Conservation (phyloP, 2,888 invertebrate species). For the Augiades crinisus region DNA sequence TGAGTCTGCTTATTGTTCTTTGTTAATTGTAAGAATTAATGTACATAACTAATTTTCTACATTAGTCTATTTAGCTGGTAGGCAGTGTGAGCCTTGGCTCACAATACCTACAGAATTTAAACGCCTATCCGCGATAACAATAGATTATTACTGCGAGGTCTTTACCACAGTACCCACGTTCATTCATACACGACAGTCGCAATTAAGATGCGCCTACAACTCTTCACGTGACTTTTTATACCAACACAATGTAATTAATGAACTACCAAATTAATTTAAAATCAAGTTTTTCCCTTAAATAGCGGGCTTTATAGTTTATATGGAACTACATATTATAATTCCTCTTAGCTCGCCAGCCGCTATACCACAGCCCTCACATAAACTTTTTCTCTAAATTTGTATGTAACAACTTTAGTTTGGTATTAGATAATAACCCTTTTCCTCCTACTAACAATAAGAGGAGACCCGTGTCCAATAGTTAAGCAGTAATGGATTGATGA, state of each 20-base stretch:
- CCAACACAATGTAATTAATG: too few relatives aligned
- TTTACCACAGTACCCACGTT: conserved; percentile 64
- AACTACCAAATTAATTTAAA: too few relatives aligned
- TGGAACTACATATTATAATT: too few relatives aligned
- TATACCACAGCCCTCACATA: too few relatives aligned
- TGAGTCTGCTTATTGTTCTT: neutral
- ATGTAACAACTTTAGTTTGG: too few relatives aligned
- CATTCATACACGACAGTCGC: conserved; percentile 51
- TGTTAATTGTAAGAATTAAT: conserved; percentile 4
- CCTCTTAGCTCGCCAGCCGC: too few relatives aligned
- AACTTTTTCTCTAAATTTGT: too few relatives aligned
- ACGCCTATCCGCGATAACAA: conserved; percentile 56
- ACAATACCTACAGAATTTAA: conserved; percentile 27
- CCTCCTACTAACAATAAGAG: too few relatives aligned
- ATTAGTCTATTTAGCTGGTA: conserved; percentile 3
- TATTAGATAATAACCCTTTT: too few relatives aligned
- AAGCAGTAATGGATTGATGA: too few relatives aligned
- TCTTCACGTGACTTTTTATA: neutral
- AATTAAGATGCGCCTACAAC: conserved; percentile 60
- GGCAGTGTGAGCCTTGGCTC: conserved; percentile 13
- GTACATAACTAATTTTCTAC: neutral
- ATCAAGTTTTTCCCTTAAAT: too few relatives aligned
- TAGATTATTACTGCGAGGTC: conserved; percentile 64
- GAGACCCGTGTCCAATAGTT: too few relatives aligned
- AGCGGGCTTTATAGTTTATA: neutral